phyloP scores from a whole-genome alignment of 2,797 vertebrate species.

The Telmatherina bonti region DNA sequence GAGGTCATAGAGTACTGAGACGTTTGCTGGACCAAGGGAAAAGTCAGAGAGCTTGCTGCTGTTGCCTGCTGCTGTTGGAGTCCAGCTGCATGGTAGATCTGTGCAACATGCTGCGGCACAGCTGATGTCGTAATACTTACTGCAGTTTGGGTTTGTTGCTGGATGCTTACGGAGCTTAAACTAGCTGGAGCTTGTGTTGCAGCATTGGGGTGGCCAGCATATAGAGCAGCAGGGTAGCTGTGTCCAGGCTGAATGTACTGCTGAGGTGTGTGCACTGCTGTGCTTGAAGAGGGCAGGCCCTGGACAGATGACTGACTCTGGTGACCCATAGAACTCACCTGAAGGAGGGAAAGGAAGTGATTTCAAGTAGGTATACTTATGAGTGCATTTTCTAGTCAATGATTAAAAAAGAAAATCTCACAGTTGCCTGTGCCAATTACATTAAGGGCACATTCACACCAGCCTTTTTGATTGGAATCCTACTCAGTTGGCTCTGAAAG shows the following conservation, averaged over 20 bases:
- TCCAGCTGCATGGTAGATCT: constrained; percentile 63
- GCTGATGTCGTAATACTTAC: constrained; percentile 39
- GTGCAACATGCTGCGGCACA: constrained; percentile 67
- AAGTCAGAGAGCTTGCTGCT: constrained; percentile 42
- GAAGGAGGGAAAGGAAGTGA: constrained; percentile 42
- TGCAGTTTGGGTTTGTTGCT: constrained; percentile 60
- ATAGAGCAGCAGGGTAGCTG: constrained; percentile 62
- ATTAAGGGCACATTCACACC: not conserved
- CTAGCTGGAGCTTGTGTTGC: constrained; percentile 52
- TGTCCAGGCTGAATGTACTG: constrained; percentile 74
- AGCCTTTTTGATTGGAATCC: too few species aligned
- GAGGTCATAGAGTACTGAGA: constrained; percentile 50
- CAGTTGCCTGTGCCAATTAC: constrained; percentile 3
- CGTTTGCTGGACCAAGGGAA: constrained; percentile 52
- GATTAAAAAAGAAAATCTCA: not conserved
- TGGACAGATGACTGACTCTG: constrained; percentile 70
- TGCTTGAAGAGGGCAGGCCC: constrained; percentile 63
- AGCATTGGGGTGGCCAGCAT: constrained; percentile 61
- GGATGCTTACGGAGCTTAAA: constrained; percentile 78
- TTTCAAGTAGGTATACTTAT: constrained; percentile 12
- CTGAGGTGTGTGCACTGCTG: constrained; percentile 56
- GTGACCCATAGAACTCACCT: constrained; percentile 69
- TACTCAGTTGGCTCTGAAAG: too few species aligned
- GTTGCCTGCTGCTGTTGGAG: constrained; percentile 54
- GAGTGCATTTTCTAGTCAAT: constrained; percentile 7